Conservation (phyloP, 2,797 vertebrate genomes). For the Anabas testudineus region DNA sequence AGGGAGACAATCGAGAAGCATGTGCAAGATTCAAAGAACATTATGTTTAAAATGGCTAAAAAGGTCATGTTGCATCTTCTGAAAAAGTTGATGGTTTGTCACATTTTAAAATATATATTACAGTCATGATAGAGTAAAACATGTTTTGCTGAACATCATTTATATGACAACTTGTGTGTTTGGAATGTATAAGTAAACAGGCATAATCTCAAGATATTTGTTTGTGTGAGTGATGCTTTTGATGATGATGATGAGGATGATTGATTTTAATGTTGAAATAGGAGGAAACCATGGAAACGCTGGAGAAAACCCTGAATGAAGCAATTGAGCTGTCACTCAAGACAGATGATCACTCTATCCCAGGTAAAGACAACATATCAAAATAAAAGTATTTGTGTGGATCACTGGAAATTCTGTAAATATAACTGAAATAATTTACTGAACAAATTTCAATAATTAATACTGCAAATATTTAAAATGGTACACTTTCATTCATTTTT, state of each 20-base stretch:
- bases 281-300: not conserved
- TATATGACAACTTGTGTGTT: too few species aligned
- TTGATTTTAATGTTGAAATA: slow-evolving; percentile 12
- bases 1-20: not conserved
- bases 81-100: slow-evolving; percentile 35
- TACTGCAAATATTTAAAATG: too few species aligned
- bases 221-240: not conserved
- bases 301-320: not conserved
- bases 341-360: slow-evolving; percentile 2
- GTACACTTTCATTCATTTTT: too few species aligned
- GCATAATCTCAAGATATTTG: not conserved
- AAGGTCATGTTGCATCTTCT: not conserved
- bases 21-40: not conserved
- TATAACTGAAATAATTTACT: not conserved
- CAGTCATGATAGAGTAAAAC: not conserved
- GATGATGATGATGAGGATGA: not conserved
- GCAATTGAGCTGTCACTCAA: slow-evolving; percentile 24
- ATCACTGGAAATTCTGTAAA: not conserved
- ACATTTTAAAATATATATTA: not conserved
- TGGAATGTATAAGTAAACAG: too few species aligned
- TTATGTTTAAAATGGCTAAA: slow-evolving; percentile 50
- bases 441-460: too few species aligned
- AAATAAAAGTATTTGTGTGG: too few species aligned
- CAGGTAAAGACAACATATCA: slow-evolving; percentile 19
- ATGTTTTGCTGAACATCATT: not conserved